Conservation (phyloP, 2,888 invertebrate genomes). For the Caenorhabditis zanzibari region DNA sequence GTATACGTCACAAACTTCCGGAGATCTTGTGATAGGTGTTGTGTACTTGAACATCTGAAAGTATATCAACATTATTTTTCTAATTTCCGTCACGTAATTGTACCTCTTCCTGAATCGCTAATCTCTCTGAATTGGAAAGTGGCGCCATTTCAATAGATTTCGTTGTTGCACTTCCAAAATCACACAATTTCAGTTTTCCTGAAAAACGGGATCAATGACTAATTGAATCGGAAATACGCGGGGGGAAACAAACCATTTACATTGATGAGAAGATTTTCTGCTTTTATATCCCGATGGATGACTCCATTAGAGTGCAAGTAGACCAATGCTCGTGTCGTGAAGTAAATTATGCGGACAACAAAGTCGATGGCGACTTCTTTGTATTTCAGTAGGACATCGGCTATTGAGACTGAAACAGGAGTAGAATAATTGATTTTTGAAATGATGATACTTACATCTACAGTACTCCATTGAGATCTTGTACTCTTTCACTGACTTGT, state of each 20-base stretch:
- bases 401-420: constrained; percentile 58
- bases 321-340: constrained; percentile 51
- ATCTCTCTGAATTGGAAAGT: constrained; percentile 50
- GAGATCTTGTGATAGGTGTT: constrained; percentile 64
- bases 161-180: constrained; percentile 67
- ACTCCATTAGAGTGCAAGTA: constrained; percentile 55
- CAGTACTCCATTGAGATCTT: constrained; percentile 67
- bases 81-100: not conserved
- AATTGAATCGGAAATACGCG: constrained; percentile 15
- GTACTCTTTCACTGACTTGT: constrained; percentile 55
- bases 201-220: constrained; percentile 9
- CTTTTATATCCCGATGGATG: constrained; percentile 66
- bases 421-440: not conserved
- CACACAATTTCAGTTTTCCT: constrained; percentile 64
- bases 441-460: constrained; percentile 32
- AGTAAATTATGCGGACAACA: constrained; percentile 55
- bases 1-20: constrained; percentile 65
- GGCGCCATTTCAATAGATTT: constrained; percentile 58
- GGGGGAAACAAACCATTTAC: constrained; percentile 50
- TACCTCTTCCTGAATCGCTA: constrained; percentile 64
- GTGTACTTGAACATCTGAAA: constrained; percentile 65
- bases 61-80: not conserved
- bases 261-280: constrained; percentile 66
- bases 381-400: constrained; percentile 58
- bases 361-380: constrained; percentile 56